Evolutionary conservation across 2,888 invertebrate species (phyloP), one percentile per base, ranked within the genome.

Genomic region (Dryococelus australis): DNA sequence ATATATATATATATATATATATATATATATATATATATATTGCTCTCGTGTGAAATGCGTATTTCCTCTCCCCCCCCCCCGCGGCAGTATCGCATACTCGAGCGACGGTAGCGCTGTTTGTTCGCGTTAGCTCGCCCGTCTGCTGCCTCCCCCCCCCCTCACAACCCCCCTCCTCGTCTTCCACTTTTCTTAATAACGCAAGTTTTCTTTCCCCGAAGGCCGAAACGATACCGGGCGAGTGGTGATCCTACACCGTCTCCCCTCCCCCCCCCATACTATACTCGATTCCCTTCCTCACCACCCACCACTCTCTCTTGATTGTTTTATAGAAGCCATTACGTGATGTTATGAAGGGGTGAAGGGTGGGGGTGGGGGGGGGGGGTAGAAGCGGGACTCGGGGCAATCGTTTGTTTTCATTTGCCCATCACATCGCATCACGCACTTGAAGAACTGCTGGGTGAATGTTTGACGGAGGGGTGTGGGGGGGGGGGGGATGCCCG

Each of bases 391-490:
- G 83, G 28, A 43, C 51, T 85, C n/a, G 51, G n/a, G n/a, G 51
- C 83, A 81, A 87, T 85, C 85, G 87, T 85, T 87, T 87, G 87
- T 87, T 84, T 84, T 84, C 87, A 87, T 87, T 85, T 79, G 43
- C 12, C 81, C 86, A 65, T 65, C 65, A 65, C 65, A 65, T 65
- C 65, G 65, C 13, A 65, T 65, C 65, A 43, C 81, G 47, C 81
- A 35, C 86, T 9, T 24, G n/a, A n/a, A n/a, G n/a, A n/a, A n/a
- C n/a, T n/a, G n/a, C n/a, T 78, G 79, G 4, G 83, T 13, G 83
- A 27, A 16, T 20, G 8, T 28, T 26, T 83, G 83, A 27, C 4
- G 9, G 13, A 20, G 3, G 27, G 27, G 83, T 26, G 83, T 26
- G 27, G 13, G 43, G 10, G 83, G 83, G 16, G 27, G 83, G 20